These are phyloP conservation scores for Idaea biselata DNA, from an alignment of 2,888 invertebrate species.

Conservation along the genomic window DNA sequence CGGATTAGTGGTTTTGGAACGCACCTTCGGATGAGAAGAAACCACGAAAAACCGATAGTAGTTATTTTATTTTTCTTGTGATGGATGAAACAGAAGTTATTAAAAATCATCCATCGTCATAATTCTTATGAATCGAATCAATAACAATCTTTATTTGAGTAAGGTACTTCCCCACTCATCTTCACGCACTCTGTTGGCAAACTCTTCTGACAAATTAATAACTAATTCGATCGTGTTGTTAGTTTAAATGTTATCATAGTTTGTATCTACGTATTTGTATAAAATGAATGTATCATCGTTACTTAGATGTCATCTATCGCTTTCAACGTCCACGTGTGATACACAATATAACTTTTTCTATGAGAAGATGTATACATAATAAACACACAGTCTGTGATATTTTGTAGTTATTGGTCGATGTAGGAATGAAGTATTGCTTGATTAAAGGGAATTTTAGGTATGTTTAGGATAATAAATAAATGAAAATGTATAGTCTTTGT, in stretches of 20 bases:
- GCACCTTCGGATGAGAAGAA: background rate
- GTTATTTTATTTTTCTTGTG: too few species aligned
- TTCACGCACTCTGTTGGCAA: conserved; percentile 56
- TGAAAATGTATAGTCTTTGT: conserved; percentile 69
- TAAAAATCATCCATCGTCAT: too few species aligned
- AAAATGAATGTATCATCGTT: conserved; percentile 66
- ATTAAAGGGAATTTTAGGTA: conserved; percentile 65
- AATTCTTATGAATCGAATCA: too few species aligned
- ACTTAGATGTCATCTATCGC: conserved; percentile 75
- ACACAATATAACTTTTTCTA: conserved; percentile 76
- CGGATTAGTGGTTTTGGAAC: background rate
- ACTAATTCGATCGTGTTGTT: conserved; percentile 59
- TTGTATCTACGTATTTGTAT: conserved; percentile 42
- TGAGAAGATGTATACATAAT: conserved; percentile 81
- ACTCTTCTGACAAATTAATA: conserved; percentile 68
- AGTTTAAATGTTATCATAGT: conserved; percentile 63
- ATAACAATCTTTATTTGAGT: conserved; percentile 14
- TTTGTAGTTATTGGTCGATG: conserved; percentile 79
- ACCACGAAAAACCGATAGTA: background rate
- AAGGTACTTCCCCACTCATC: conserved; percentile 34
- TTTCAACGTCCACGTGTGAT: conserved; percentile 79
- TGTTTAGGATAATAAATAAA: conserved; percentile 75
- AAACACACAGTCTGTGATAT: conserved; percentile 81
- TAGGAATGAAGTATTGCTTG: conserved; percentile 78
- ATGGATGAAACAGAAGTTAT: too few species aligned